Evolutionary conservation across 2,888 invertebrate species (phyloP).

Genomic region (Bombylius major): DNA sequence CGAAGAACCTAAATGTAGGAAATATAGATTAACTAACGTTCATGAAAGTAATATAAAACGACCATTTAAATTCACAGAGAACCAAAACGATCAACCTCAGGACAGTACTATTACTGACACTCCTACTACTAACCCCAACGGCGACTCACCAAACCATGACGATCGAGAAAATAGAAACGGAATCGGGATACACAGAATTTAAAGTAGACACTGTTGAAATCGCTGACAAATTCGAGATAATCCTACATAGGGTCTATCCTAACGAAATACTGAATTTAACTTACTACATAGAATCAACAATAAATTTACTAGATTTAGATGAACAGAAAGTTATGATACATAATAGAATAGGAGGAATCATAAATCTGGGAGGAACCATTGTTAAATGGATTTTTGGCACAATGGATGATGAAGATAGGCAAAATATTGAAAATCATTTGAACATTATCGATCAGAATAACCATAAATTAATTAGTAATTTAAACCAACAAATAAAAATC

Average conservation of each 20-base stretch:
- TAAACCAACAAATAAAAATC: conserved; percentile 1
- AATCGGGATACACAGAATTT: background rate
- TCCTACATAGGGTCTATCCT: conserved; percentile 10
- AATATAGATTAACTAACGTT: conserved; percentile 5
- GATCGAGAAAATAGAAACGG: background rate
- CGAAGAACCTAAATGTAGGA: conserved; percentile 4
- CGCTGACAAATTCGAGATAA: background rate
- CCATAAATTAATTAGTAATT: no score
- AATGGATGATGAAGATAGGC: conserved; percentile 12
- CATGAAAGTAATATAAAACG: conserved; percentile 4
- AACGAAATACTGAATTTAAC: conserved; percentile 9
- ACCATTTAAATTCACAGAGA: conserved; percentile 10
- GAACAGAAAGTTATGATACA: background rate
- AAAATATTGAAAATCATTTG: conserved; percentile 11
- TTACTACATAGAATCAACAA: conserved; percentile 4
- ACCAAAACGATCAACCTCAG: conserved; percentile 8
- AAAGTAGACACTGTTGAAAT: background rate
- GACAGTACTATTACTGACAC: background rate
- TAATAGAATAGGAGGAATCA: conserved; percentile 6
- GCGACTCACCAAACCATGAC: no score
- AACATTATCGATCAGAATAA: conserved; percentile 1
- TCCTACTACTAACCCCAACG: background rate
- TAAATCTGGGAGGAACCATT: conserved; percentile 8
- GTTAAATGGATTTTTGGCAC: conserved; percentile 11
- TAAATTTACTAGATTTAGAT: background rate